Base-by-base conservation (phyloP, 2,888 invertebrate genomes). In the Chirona hameri region DNA sequence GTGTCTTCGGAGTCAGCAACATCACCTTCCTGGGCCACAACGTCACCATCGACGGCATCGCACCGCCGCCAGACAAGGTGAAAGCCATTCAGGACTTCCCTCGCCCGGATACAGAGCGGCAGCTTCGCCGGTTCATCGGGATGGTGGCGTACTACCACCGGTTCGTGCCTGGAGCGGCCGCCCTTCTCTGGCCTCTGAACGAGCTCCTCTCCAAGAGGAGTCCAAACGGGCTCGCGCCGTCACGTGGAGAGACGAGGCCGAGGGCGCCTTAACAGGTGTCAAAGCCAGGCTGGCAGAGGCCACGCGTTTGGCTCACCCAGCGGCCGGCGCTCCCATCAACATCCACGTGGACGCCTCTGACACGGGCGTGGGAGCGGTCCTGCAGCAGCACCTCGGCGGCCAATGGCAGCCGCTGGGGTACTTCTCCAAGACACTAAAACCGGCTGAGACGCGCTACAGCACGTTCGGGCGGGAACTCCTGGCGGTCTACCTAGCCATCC, bases 401-500 rank as follows among this genome's bases (percentile, higher is more conserved):
- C 7, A 18, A 14, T 84, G 84, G 84, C 80, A 65, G n/a, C 83
- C 84, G 1, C 82, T 85, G 4, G 84, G 79, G n/a, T 85, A 84
- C 79, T 85, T 84, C 83, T 84, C 84, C 12, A 52, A n/a, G 60
- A 52, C 31, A 27, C 72, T 83, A 5, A 83, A 55, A 24, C 81
- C 81, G 5, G 57, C 48, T 10, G 57, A 81, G 29, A 81, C 81
- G 88, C 89, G 82, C 57, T 88, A 4, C n/a, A n/a, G n/a, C n/a
- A n/a, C n/a, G n/a, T n/a, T n/a, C n/a, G n/a, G n/a, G n/a, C n/a
- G n/a, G n/a, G 88, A 89, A 84, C 86, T 89, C 0, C 84, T 88
- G 4, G 88, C 88, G 0, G 86, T 87, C 4, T 89, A 88, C 82
- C 84, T 86, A 81, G 87, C 87, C 0, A 85, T 88, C 0, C 86